Evolutionary conservation across 37 sponge, comb jelly and placozoan genomes (phyloP).

Genomic region (Tethya wilhelma): DNA sequence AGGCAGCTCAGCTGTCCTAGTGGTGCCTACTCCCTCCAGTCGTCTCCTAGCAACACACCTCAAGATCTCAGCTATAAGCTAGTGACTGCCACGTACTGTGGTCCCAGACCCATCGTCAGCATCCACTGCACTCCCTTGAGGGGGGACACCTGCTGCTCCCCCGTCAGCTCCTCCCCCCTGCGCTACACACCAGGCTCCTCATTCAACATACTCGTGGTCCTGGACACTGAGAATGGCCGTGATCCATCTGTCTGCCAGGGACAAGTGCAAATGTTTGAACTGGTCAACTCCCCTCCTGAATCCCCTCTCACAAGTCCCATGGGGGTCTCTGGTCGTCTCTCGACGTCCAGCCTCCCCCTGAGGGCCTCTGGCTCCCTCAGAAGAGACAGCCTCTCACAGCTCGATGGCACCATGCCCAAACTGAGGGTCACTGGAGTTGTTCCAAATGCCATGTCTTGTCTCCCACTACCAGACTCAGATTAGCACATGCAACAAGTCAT

Average conservation of each 20-base stretch:
- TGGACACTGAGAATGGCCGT: not conserved
- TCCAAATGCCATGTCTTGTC: conserved; percentile 3
- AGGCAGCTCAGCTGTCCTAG: not conserved
- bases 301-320: conserved; percentile 26
- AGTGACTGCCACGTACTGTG: conserved; percentile 33
- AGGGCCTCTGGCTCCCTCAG: not conserved
- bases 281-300: conserved; percentile 11
- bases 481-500: not conserved
- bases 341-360: not conserved
- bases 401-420: conserved; percentile 3
- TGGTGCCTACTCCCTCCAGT: not conserved
- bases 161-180: conserved; percentile 8
- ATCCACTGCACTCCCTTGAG: conserved; percentile 9
- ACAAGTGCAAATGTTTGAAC: conserved; percentile 16
- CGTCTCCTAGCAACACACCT: not conserved
- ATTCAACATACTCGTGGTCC: conserved; percentile 16
- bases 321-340: not conserved
- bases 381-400: conserved; percentile 19
- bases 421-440: conserved; percentile 12
- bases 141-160: not conserved
- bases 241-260: not conserved
- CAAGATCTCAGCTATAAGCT: not conserved
- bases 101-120: conserved; percentile 22
- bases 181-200: conserved; percentile 5
- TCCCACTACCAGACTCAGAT: conserved; percentile 20